A percentile compares a stretch with the other conserved stretches of the same genome.
Evolutionary conservation across 2,797 vertebrate genomes (phyloP).

Genomic region (Spea hammondii): DNA sequence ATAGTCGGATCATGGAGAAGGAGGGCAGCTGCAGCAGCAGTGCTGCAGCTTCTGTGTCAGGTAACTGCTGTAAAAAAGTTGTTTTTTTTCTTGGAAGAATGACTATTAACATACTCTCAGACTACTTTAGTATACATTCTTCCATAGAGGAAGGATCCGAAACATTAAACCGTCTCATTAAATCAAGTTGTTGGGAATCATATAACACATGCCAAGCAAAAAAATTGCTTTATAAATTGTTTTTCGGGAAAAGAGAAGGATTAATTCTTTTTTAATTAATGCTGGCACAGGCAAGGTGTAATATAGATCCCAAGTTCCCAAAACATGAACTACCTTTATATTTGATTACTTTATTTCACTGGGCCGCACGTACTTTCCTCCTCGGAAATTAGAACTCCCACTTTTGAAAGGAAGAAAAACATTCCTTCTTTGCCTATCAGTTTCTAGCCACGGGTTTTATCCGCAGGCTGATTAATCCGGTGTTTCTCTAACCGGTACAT

Average conservation of each 20-base stretch:
- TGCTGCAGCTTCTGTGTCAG: no score
- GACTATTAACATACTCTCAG: no score
- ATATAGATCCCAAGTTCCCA: slow-evolving; percentile 9
- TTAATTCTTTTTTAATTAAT: slow-evolving; percentile 17
- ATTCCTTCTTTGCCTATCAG: slow-evolving; percentile 30
- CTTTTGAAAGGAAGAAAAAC: slow-evolving; percentile 36
- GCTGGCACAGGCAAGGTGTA: not conserved
- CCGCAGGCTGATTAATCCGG: slow-evolving; percentile 23
- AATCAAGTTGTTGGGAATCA: slow-evolving; percentile 23
- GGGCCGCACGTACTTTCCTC: not conserved
- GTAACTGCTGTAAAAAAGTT: no score
- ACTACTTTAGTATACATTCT: no score
- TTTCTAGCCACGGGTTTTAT: slow-evolving; percentile 31
- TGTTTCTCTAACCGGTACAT: slow-evolving; percentile 40
- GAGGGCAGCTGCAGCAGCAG: no score
- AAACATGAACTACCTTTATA: slow-evolving; percentile 1
- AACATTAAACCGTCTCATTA: no score
- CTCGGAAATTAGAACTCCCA: slow-evolving; percentile 27
- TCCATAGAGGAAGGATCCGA: no score
- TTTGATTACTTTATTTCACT: slow-evolving; percentile 41
- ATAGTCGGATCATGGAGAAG: no score
- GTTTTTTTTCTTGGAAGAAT: no score
- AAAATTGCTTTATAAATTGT: slow-evolving; percentile 2
- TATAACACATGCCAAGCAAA: slow-evolving; percentile 32
- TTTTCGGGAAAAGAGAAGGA: slow-evolving; percentile 18